These are phyloP conservation scores for Amitus sp. DNA, from an alignment of 2,888 invertebrate species.

Conservation along the genomic window DNA sequence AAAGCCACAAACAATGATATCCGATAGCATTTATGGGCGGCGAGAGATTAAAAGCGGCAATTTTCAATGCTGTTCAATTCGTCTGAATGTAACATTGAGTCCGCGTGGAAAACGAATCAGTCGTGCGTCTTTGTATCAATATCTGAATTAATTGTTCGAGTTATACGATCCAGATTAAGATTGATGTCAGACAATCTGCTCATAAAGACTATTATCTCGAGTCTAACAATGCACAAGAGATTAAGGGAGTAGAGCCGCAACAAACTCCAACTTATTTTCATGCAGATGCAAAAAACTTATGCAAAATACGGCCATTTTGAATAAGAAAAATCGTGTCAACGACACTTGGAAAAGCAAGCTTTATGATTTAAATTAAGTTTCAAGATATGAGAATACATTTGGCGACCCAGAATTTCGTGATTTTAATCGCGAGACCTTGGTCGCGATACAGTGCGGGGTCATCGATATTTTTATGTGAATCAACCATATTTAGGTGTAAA, in stretches of 20 bases:
- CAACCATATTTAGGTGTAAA: background rate
- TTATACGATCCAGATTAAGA: background rate
- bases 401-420: background rate
- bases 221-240: background rate
- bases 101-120: too few species aligned
- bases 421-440: background rate
- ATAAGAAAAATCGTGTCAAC: background rate
- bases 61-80: too few species aligned
- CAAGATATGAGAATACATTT: background rate
- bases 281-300: background rate
- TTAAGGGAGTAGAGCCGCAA: background rate
- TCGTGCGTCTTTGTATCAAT: background rate
- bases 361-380: background rate
- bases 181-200: background rate
- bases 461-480: too few species aligned
- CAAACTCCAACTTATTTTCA: background rate
- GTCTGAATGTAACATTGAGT: too few species aligned
- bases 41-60: too few species aligned
- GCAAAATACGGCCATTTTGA: too few species aligned
- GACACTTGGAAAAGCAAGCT: background rate
- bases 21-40: too few species aligned
- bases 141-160: background rate
- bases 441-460: background rate
- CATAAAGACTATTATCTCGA: background rate
- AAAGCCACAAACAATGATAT: too few species aligned